Evolutionary conservation across 2,113 vertebrate species (phyloP).

Genomic region (Opisthocomus hoazin): DNA sequence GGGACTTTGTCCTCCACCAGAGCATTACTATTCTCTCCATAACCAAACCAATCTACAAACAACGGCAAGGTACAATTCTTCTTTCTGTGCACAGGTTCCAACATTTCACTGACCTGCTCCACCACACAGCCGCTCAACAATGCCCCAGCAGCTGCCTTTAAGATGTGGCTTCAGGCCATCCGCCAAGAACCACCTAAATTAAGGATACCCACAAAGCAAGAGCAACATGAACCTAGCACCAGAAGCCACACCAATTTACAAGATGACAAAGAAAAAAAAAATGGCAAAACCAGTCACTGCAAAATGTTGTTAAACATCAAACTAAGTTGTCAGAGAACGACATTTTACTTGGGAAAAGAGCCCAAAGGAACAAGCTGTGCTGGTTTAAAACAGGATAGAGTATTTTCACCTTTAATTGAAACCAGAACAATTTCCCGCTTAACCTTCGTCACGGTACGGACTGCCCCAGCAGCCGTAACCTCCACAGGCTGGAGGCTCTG

Average conservation of each 20-base stretch:
- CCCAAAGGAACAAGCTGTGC: background rate
- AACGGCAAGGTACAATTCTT: background rate
- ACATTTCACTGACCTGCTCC: background rate
- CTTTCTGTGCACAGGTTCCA: background rate
- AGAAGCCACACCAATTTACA: background rate
- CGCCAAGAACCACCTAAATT: background rate
- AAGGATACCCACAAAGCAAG: background rate
- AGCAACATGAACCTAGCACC: background rate
- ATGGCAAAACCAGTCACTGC: background rate
- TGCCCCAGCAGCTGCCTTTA: accelerated
- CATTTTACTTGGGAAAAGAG: background rate
- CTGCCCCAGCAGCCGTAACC: background rate
- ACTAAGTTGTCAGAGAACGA: background rate
- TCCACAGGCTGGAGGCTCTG: accelerated
- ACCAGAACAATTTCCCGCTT: background rate
- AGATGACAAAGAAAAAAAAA: background rate
- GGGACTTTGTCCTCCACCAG: background rate
- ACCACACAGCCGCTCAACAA: background rate
- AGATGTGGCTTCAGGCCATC: background rate
- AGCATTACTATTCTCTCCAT: background rate
- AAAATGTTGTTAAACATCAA: background rate
- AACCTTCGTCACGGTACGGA: accelerated
- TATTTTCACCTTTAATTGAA: background rate
- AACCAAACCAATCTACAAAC: background rate
- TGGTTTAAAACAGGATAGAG: background rate